Base-by-base conservation (phyloP, 2,113 vertebrate genomes). In the Oostethus manadensis region DNA sequence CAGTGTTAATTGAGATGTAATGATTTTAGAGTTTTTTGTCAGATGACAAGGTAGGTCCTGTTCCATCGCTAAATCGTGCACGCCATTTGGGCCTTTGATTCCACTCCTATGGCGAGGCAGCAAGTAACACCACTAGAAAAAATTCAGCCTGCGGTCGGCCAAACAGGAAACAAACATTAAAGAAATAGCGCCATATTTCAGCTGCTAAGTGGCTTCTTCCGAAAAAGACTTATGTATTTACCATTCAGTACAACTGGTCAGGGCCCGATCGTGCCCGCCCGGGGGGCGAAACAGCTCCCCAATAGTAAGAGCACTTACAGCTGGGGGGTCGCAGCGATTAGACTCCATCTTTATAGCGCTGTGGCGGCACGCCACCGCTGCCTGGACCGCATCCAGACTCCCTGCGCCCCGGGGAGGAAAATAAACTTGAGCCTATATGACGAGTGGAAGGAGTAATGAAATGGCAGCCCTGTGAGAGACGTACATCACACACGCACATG, bases 391-490 rank as follows among this genome's bases (percentile, higher is more conserved):
- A 51, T 70, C 71, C 63, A 68, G 71, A 76, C 77, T 76, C 72
- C 66, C 61, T 53, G 62, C 21, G 61, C 81, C 76, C 54, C 16
- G 49, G 68, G 79, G 70, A 65, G 56, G 57, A 64, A 51, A 68
- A 82, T 72, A 74, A 84, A 80, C 73, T 26, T 42, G 65, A 66
- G 57, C 69, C 67, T 77, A 68, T 83, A 70, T 66, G 79, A 80
- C 14, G 70, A 64, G 65, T 78, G 72, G 69, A 69, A 64, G 64
- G 68, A 77, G 33, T 18, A 55, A 55, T 35, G 51, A 35, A 55
- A 15, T 42, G 70, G 61, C 63, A 45, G 53, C 77, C 78, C 57
- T 68, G 22, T 2, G 64, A 73, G 77, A 79, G 60, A 70, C 75
- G 78, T 80, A 83, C 81, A 81, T 85, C 80, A 4, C 29, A 5